phyloP scores from a whole-genome alignment of 2,113 vertebrate species.

The Sardina pilchardus region DNA sequence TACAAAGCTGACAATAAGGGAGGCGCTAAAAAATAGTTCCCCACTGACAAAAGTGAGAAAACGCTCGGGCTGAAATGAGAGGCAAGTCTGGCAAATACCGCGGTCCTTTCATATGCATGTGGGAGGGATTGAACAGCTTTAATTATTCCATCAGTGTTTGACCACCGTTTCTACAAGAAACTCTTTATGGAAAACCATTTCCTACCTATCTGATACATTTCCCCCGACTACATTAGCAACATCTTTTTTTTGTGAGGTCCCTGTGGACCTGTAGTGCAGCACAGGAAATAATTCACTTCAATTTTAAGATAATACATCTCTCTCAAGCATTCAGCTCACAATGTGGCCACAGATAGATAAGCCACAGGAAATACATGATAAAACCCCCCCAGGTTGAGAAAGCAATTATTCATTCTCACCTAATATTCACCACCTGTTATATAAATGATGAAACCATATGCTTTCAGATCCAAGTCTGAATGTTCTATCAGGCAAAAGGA shows the following conservation, averaged over 20 bases:
- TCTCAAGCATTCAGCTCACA: neutral
- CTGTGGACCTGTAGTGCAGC: neutral
- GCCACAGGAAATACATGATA: slow-evolving; percentile 7
- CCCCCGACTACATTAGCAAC: neutral
- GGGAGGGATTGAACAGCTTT: neutral
- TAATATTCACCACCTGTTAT: neutral
- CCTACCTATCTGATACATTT: neutral
- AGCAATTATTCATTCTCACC: neutral
- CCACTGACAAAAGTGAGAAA: neutral
- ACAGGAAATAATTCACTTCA: neutral
- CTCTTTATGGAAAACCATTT: neutral
- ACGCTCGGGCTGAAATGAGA: neutral
- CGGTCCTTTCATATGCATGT: neutral
- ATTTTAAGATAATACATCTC: slow-evolving; percentile 6
- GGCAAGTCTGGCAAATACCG: neutral
- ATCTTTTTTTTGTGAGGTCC: neutral
- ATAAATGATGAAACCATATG: neutral
- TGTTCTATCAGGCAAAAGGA: neutral
- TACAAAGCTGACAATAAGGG: neutral
- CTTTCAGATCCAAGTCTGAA: neutral
- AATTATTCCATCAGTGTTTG: neutral
- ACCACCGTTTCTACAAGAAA: neutral
- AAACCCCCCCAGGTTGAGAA: slow-evolving; percentile 10
- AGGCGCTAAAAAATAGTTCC: neutral
- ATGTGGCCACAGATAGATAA: neutral